Base-by-base conservation (phyloP, 2,888 invertebrate genomes). In the Zaprionus bogoriensis region DNA sequence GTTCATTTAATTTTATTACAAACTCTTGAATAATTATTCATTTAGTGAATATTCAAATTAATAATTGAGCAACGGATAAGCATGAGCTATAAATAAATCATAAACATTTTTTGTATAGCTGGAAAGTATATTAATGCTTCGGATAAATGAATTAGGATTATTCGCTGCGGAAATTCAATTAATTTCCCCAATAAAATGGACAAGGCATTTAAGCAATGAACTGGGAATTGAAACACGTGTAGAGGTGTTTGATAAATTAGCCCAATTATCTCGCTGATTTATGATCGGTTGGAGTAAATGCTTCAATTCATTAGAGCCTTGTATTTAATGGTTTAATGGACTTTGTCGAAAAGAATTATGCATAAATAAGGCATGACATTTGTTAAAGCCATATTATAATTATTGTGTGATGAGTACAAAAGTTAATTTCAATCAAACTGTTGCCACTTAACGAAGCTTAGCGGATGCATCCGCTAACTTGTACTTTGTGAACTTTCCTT, bases 171-270 rank as follows among this genome's bases (percentile, higher is more conserved):
- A 14, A 32, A 32, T 12, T 17, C 3, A 36, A 17, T 1, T 7
- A 36, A 36, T 9, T 36, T 36, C 32, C 14, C 17, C 17, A 9
- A 36, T 36, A 17, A 36, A 17, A 36, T 36, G 32, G 17, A 36
- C 17, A 17, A 36, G 17, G 5, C 14, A 17, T 7, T 36, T 36
- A 17, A 36, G 5, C 17, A 9, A 3, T 36, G 9, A 20, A n/a
- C 19, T 39, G 20, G 39, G 39, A 39, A 39, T 39, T 39, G 39
- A 39, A 39, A 39, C 39, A 39, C 20, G 12, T 17, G 14, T 41
- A 22, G 10, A 9, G 10, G 28, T 41, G 22, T 51, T n/a, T 41
- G 28, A 52, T 30, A 30, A 51, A 52, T 52, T 9, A 30, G 10
- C 3, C 12, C 30, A 52, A 30, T 52, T 42, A 23, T 23, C 20